Base-by-base conservation (phyloP, 2,113 vertebrate species). In the Leuciscus idus region DNA sequence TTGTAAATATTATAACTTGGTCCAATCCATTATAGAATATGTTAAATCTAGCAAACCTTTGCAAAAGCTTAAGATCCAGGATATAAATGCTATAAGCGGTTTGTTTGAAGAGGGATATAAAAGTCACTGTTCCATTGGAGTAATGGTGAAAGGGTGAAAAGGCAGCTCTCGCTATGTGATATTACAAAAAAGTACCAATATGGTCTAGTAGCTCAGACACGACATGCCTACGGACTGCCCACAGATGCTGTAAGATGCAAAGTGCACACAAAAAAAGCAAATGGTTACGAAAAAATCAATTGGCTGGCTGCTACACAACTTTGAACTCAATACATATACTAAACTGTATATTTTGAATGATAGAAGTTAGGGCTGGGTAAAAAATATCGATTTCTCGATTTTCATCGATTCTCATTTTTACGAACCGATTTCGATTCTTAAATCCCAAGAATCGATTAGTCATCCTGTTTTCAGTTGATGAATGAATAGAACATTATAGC, bases 41-140 rank as follows among this genome's bases (percentile, higher is more conserved):
- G 57, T 4, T 12, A 62, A 43, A 43, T 62, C 33, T 43, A 80
- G 26, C 50, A 55, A 48, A 33, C 30, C 55, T 61, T 43, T 0
- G 2, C 4, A 48, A 28, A 81, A 81, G 39, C 59, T 81, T 64
- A 64, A 46, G 39, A 48, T 21, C 11, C 48, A 36, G 52, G 4
- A 50, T 75, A 28, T 13, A 36, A 19, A 6, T 26, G n/a, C 23
- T 28, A 66, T 4, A 21, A 48, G 59, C 15, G 1, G 39, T 81
- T 66, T 64, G 10, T 64, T 81, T 48, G 12, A 46, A 64, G 59
- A 64, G 59, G 39, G 59, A 66, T 64, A 81, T 64, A 15, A 64
- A 48, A 48, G n/a, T 46, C 46, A 46, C 11, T 6, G 4, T 57
- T 39, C n/a, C 12, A 52, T 17, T 19, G 13, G 46, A 76, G 48